A percentile compares a stretch with the other conserved stretches of the same genome.
These are phyloP conservation scores for Drosophila quasianomalipes DNA, from an alignment of 2,888 invertebrate genomes.

Conservation along the genomic window DNA sequence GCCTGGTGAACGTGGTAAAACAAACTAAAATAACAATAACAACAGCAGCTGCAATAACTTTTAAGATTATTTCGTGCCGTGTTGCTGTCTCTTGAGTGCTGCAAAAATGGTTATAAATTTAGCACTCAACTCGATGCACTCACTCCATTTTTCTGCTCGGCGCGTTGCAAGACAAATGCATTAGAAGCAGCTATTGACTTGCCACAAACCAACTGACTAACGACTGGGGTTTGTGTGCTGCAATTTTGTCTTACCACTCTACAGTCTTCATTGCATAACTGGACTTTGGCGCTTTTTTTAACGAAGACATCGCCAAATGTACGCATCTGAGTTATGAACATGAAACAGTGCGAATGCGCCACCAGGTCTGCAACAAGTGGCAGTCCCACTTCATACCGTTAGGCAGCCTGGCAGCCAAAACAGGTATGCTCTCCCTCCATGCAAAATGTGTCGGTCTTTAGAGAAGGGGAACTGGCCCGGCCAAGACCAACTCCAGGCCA, in stretches of 20 bases:
- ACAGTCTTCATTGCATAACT: conserved; percentile 75
- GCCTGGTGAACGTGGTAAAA: conserved; percentile 66
- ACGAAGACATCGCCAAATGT: conserved; percentile 68
- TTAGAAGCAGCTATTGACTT: conserved; percentile 69
- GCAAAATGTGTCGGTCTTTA: conserved; percentile 55
- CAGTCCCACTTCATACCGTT: conserved; percentile 58
- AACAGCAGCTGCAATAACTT: conserved; percentile 46
- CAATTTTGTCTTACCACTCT: conserved; percentile 45
- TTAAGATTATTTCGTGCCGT: conserved; percentile 33
- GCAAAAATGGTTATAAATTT: conserved; percentile 70
- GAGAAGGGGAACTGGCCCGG: conserved; percentile 28
- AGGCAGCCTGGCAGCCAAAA: conserved; percentile 51
- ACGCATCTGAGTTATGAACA: conserved; percentile 80
- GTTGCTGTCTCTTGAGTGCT: conserved; percentile 41
- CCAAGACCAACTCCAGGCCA: conserved; percentile 31
- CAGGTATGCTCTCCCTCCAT: conserved; percentile 46
- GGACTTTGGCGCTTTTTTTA: conserved; percentile 79
- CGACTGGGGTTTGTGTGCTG: conserved; percentile 20
- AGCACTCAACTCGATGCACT: conserved; percentile 66
- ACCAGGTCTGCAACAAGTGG: conserved; percentile 70
- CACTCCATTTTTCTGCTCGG: conserved; percentile 57
- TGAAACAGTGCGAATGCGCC: conserved; percentile 71
- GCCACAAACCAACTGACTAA: conserved; percentile 29
- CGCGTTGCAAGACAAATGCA: conserved; percentile 67
- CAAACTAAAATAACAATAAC: conserved; percentile 39